Base-by-base conservation (phyloP, 1,140 invertebrate species). In the Drosophila sulfurigaster region DNA sequence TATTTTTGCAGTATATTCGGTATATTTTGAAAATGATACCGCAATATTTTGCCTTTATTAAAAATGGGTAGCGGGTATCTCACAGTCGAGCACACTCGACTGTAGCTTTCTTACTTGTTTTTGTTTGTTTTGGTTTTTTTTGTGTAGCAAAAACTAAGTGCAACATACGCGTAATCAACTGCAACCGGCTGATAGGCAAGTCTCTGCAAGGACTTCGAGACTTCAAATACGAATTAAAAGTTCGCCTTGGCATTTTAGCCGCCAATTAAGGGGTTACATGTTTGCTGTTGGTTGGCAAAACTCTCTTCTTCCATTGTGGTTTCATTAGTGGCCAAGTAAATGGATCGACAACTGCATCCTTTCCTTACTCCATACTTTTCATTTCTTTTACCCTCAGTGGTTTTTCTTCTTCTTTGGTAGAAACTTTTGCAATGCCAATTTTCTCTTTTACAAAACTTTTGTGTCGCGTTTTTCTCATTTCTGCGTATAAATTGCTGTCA, bases 401-500 rank as follows among this genome's bases (percentile, higher is more conserved):
- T 82, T 87, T 86, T 25, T 25, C 20, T 25, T 71, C 81, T 82
- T 70, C 82, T 56, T 60, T 11, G 43, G 16, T 15, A 51, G 57
- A 81, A 86, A 86, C 82, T 86, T 86, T 87, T 15, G n/a, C 48
- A 73, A 51, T 74, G 78, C 67, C 79, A 82, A 79, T 87, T 87
- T 86, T 86, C 75, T 73, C 38, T 45, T 5, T 38, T 15, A 63
- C 7, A 38, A 75, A 86, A 72, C 64, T 81, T 86, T 87, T 79
- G 38, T 60, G 79, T 75, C 48, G 74, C 70, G 16, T 68, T 38
- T 63, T 68, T 60, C 43, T 46, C 41, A 77, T 82, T 86, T 79
- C 63, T 87, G 71, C 82, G 79, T 87, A 87, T 87, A 86, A 86
- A 87, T 86, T 86, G 82, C 82, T 85, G 71, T 79, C 82, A 86